A percentile compares a stretch with the other conserved stretches of the same genome.
Evolutionary conservation across 2,888 invertebrate species (phyloP).

Genomic region (Luperina testacea): DNA sequence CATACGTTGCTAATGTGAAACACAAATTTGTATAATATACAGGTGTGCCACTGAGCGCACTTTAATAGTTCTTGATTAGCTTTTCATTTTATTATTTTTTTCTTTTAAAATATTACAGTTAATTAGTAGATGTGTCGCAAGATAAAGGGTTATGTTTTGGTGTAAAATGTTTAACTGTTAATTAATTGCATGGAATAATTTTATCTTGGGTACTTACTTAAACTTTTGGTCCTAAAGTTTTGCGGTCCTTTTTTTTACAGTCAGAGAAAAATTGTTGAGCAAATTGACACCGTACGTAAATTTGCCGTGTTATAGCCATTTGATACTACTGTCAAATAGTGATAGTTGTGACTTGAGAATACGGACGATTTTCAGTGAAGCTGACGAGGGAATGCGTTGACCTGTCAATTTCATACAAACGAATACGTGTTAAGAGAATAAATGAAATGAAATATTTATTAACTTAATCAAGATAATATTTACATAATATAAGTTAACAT

Average conservation of each 20-base stretch:
- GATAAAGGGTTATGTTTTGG: not conserved
- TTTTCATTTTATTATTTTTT: constrained; percentile 66
- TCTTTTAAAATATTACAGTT: constrained; percentile 26
- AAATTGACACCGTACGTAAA: not conserved
- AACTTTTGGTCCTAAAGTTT: too few relatives aligned
- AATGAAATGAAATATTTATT: too few relatives aligned
- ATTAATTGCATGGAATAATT: not conserved
- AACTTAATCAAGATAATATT: too few relatives aligned
- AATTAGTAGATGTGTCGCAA: constrained; percentile 18
- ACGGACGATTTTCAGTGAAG: not conserved
- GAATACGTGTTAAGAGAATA: too few relatives aligned
- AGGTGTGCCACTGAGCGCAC: constrained; percentile 73
- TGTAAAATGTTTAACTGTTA: not conserved
- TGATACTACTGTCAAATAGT: too few relatives aligned
- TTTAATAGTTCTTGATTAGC: constrained; percentile 75
- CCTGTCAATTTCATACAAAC: too few relatives aligned
- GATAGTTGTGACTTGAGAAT: not conserved
- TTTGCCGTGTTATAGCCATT: not conserved
- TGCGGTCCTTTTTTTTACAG: not conserved
- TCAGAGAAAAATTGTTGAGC: not conserved
- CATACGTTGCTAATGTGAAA: constrained; percentile 72
- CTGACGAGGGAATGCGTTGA: too few relatives aligned
- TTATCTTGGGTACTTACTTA: not conserved
- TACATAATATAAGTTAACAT: too few relatives aligned
- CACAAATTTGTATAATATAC: constrained; percentile 70